phyloP scores from a whole-genome alignment of 2,113 vertebrate species.

The Trematocara nigrifrons region DNA sequence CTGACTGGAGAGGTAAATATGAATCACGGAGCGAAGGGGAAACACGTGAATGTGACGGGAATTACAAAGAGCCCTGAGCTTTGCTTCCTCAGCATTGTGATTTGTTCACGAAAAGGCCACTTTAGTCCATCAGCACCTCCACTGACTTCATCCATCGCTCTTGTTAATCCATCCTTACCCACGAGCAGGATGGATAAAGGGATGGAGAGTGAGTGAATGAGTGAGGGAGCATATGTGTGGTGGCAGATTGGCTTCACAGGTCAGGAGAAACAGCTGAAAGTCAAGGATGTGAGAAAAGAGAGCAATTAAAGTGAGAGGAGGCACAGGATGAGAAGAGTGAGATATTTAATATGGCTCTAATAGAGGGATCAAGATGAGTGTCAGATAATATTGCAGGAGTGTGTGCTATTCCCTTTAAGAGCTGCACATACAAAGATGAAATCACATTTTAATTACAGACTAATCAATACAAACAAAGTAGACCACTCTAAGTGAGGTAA shows the following conservation, averaged over 20 bases:
- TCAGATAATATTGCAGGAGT: neutral
- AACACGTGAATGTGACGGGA: neutral
- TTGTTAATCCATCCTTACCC: conserved; percentile 33
- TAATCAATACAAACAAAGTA: conserved; percentile 9
- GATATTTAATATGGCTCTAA: conserved; percentile 18
- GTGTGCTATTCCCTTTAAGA: neutral
- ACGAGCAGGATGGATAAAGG: neutral
- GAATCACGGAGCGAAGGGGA: neutral
- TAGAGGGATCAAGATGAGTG: conserved; percentile 18
- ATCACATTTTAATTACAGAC: conserved; percentile 39
- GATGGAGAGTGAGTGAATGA: neutral
- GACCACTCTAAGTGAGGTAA: neutral
- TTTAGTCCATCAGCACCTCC: conserved; percentile 41
- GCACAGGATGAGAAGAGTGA: conserved; percentile 11
- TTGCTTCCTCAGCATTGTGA: neutral
- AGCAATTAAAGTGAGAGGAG: conserved; percentile 23
- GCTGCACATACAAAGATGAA: conserved; percentile 1
- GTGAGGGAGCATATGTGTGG: neutral
- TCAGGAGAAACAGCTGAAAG: neutral
- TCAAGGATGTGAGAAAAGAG: neutral
- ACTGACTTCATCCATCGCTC: conserved; percentile 36
- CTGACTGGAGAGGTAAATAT: conserved; percentile 7
- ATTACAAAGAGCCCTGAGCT: neutral
- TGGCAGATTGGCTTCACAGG: neutral
- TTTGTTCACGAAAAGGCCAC: conserved; percentile 39